Evolutionary conservation across 2,113 vertebrate species (phyloP).

Genomic region (Triplophysa dalaica): DNA sequence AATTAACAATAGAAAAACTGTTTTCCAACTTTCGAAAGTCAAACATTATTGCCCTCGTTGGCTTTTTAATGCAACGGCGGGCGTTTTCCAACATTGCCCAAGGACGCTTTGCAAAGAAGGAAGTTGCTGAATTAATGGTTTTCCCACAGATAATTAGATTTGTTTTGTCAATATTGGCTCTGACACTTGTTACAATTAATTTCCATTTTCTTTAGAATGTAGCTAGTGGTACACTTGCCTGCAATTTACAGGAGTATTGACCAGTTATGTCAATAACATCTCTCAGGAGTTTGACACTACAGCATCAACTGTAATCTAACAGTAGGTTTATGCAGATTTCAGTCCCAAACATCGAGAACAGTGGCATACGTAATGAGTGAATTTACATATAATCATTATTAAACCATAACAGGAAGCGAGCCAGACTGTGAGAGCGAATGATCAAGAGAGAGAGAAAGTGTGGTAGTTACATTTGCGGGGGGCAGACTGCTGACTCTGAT

Average conservation of each 20-base stretch:
- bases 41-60: background rate
- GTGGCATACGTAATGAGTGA: constrained; percentile 33
- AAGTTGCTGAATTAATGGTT: constrained; percentile 25
- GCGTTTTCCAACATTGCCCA: constrained; percentile 3
- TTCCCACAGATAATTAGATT: constrained; percentile 20
- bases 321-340: background rate
- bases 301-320: constrained; percentile 27
- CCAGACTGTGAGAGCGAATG: background rate
- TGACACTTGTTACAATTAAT: background rate
- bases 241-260: constrained; percentile 5
- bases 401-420: constrained; percentile 11
- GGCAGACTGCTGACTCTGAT: constrained; percentile 37
- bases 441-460: background rate
- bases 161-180: constrained; percentile 21
- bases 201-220: background rate
- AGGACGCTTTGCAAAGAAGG: background rate
- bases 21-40: constrained; percentile 6
- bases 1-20: background rate
- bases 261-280: background rate
- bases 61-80: constrained; percentile 21
- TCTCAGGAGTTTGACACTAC: background rate
- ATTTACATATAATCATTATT: constrained; percentile 47
- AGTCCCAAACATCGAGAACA: constrained; percentile 16
- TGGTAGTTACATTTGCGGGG: constrained; percentile 19
- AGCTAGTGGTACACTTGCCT: background rate